Evolutionary conservation across 1,140 invertebrate genomes (phyloP).

Genomic region (Apis cerana): DNA sequence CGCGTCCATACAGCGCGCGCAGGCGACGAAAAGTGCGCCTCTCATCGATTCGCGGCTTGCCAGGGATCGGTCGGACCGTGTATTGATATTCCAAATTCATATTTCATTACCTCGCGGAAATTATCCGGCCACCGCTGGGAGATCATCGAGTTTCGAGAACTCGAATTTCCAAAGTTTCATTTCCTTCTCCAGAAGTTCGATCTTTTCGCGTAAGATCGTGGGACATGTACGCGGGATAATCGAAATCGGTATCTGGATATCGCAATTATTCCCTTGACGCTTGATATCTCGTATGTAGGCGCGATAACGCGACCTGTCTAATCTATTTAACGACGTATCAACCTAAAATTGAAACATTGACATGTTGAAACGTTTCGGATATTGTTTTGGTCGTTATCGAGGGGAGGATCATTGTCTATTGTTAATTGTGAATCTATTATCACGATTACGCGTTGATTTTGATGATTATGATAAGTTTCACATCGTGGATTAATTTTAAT

Average conservation of each 20-base stretch:
- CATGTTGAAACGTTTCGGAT: not conserved
- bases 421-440: not conserved
- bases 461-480: too few species aligned
- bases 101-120: slow-evolving; percentile 46
- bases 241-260: not conserved
- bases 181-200: not conserved
- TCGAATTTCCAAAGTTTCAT: slow-evolving; percentile 31
- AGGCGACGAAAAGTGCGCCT: slow-evolving; percentile 12
- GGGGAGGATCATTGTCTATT: not conserved
- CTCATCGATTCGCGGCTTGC: slow-evolving; percentile 28
- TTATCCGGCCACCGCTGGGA: not conserved
- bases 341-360: not conserved
- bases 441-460: too few species aligned
- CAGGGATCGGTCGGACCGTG: slow-evolving; percentile 14
- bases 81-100: slow-evolving; percentile 39
- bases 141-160: not conserved
- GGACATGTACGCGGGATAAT: not conserved
- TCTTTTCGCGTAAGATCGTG: not conserved
- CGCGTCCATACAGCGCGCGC: not conserved
- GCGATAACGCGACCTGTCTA: not conserved
- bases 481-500: too few species aligned
- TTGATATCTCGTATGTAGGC: not conserved
- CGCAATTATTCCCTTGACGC: not conserved
- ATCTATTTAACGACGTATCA: not conserved
- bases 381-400: not conserved